phyloP scores from a whole-genome alignment of 2,888 invertebrate genomes.

The Alloscopus bannaensis region DNA sequence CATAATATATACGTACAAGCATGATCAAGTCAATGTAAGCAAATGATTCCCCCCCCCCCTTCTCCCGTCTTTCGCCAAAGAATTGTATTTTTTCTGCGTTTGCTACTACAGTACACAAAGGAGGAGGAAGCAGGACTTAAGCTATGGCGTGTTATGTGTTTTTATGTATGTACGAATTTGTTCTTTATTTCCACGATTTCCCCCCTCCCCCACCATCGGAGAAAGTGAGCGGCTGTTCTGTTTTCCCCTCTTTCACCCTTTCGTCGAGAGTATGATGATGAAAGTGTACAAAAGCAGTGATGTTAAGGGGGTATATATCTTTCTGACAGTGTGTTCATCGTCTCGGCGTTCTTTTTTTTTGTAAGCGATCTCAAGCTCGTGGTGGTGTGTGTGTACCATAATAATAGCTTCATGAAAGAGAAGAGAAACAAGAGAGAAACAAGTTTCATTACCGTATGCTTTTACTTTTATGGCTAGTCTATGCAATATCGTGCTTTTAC shows the following conservation, averaged over 20 bases:
- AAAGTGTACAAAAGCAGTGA: slow-evolving; percentile 10
- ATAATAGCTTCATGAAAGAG: slow-evolving; percentile 41
- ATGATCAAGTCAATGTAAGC: slow-evolving; percentile 1
- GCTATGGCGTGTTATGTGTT: too few relatives aligned
- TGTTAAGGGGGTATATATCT: slow-evolving; percentile 11
- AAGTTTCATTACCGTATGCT: slow-evolving; percentile 63
- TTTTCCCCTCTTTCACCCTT: slow-evolving; percentile 39
- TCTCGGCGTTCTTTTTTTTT: not conserved
- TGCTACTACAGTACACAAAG: too few relatives aligned
- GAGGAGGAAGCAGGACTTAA: too few relatives aligned
- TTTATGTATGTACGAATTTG: too few relatives aligned
- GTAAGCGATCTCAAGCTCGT: too few relatives aligned
- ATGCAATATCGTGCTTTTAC: slow-evolving; percentile 61
- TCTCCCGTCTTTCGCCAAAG: not conserved
- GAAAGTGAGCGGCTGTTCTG: slow-evolving; percentile 60
- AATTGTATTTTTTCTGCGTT: too few relatives aligned
- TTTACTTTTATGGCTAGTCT: slow-evolving; percentile 63
- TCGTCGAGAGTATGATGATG: slow-evolving; percentile 7
- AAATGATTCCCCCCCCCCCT: not conserved
- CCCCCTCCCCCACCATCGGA: slow-evolving; percentile 17
- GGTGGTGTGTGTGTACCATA: too few relatives aligned
- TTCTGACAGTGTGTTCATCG: slow-evolving; percentile 19
- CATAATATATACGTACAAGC: not conserved
- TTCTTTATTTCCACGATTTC: not conserved
- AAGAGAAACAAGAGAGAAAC: slow-evolving; percentile 51